These are phyloP conservation scores for Zenarchopterus dispar DNA, from an alignment of 2,797 vertebrate species.

Conservation along the genomic window DNA sequence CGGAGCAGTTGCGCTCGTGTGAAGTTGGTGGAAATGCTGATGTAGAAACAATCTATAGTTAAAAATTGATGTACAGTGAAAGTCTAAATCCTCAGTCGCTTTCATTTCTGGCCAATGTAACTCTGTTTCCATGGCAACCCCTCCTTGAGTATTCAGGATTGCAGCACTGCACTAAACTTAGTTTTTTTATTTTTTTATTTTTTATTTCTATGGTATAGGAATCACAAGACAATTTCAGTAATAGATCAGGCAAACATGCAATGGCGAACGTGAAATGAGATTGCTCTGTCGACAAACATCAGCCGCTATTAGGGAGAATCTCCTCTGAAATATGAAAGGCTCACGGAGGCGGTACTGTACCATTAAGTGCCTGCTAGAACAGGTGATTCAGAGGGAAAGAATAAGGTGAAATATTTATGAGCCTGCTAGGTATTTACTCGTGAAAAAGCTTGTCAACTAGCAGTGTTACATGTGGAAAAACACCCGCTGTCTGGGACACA, in stretches of 20 bases:
- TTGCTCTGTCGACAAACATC: slow-evolving; percentile 35
- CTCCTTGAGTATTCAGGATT: slow-evolving; percentile 80
- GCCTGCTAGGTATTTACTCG: slow-evolving; percentile 61
- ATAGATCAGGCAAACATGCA: slow-evolving; percentile 55
- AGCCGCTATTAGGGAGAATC: slow-evolving; percentile 31
- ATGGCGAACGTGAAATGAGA: slow-evolving; percentile 49
- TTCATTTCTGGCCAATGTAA: slow-evolving; percentile 84
- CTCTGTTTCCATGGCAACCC: slow-evolving; percentile 87
- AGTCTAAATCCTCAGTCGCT: slow-evolving; percentile 80
- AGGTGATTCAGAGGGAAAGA: slow-evolving; percentile 71
- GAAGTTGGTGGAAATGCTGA: slow-evolving; percentile 58
- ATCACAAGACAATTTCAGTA: slow-evolving; percentile 55
- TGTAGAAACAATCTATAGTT: slow-evolving; percentile 79
- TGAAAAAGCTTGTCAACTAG: slow-evolving; percentile 42
- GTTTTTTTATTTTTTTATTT: slow-evolving; percentile 41
- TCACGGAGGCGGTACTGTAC: slow-evolving; percentile 46
- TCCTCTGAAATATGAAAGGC: slow-evolving; percentile 53
- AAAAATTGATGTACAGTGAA: slow-evolving; percentile 84
- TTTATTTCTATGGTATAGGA: slow-evolving; percentile 74
- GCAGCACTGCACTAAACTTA: slow-evolving; percentile 84
- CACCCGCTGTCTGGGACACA: slow-evolving; percentile 31
- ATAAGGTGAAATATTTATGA: slow-evolving; percentile 74
- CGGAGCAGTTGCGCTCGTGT: slow-evolving; percentile 30
- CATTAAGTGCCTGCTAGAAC: slow-evolving; percentile 53
- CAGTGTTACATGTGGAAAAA: slow-evolving; percentile 26